Percentiles rank a stretch among this genome's conserved stretches.
phyloP scores from a whole-genome alignment of 2,888 invertebrate genomes.

The Pocota personata region DNA sequence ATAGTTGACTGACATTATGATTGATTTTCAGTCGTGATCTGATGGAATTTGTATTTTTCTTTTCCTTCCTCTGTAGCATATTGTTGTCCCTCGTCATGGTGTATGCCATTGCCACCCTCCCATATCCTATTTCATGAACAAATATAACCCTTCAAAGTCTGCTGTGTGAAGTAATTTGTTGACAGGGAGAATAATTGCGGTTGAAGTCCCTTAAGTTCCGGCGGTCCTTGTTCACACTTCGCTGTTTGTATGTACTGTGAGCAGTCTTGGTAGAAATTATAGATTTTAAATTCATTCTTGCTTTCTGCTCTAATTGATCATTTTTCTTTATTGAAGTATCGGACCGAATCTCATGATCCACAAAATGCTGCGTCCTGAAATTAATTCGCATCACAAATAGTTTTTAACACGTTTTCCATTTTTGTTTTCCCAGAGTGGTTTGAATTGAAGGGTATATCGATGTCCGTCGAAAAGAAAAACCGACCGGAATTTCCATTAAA shows the following conservation, averaged over 20 bases:
- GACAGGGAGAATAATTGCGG: conserved; percentile 62
- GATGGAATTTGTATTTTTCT: conserved; percentile 45
- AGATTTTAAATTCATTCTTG: conserved; percentile 42
- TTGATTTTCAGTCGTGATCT: conserved; percentile 66
- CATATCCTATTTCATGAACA: conserved; percentile 49
- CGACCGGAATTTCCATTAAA: conserved; percentile 62
- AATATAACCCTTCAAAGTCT: conserved; percentile 62
- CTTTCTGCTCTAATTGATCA: conserved; percentile 42
- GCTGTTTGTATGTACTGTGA: not conserved
- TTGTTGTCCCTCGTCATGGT: conserved; percentile 18
- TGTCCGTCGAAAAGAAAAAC: conserved; percentile 45
- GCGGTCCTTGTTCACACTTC: conserved; percentile 4
- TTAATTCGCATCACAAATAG: conserved; percentile 66
- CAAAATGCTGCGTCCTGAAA: conserved; percentile 34
- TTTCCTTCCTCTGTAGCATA: conserved; percentile 4
- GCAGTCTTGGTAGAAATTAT: conserved; percentile 10
- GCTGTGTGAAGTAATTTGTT: conserved; percentile 55
- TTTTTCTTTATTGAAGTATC: conserved; percentile 24
- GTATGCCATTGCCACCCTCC: conserved; percentile 17
- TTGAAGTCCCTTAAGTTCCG: conserved; percentile 44
- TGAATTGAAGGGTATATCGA: conserved; percentile 39
- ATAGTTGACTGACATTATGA: conserved; percentile 71
- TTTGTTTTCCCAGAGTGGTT: conserved; percentile 43
- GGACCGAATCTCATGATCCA: conserved; percentile 44
- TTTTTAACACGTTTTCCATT: conserved; percentile 68